phyloP scores from a whole-genome alignment of 1,140 invertebrate genomes.

The Bombus impatiens region DNA sequence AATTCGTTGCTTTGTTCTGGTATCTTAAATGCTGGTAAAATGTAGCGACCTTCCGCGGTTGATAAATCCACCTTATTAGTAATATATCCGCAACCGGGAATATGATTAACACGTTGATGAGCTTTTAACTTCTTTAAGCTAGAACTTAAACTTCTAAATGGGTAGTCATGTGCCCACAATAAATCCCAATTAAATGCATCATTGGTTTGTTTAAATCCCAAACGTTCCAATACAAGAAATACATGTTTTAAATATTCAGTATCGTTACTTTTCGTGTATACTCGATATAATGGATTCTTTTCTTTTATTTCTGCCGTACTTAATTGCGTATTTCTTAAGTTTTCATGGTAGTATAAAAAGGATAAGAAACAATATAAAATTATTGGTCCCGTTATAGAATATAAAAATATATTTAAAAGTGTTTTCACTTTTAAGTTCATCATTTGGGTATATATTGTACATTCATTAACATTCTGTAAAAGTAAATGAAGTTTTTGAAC shows the following conservation, averaged over 20 bases:
- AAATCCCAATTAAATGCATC: constrained; percentile 90
- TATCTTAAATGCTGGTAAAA: constrained; percentile 94
- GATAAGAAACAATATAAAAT: constrained; percentile 67
- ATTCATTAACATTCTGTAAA: constrained; percentile 24
- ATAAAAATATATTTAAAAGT: constrained; percentile 66
- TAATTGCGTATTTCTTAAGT: constrained; percentile 46
- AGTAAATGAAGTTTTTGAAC: neutral
- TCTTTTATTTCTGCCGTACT: constrained; percentile 52
- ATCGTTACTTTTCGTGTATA: constrained; percentile 83
- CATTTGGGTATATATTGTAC: constrained; percentile 24
- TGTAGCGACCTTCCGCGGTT: constrained; percentile 88
- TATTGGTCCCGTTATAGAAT: constrained; percentile 60
- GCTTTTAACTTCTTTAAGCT: constrained; percentile 86
- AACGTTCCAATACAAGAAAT: constrained; percentile 86
- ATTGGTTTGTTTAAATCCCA: constrained; percentile 87
- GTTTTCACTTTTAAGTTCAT: constrained; percentile 71
- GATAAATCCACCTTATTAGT: constrained; percentile 97
- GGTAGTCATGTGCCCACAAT: constrained; percentile 97
- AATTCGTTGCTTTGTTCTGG: constrained; percentile 90
- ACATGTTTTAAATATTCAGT: constrained; percentile 91
- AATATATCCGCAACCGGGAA: constrained; percentile 96
- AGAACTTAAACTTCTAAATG: constrained; percentile 87
- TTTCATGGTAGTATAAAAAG: constrained; percentile 59
- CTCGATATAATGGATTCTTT: constrained; percentile 79
- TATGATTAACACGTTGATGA: constrained; percentile 95